phyloP scores from a whole-genome alignment of 2,888 invertebrate genomes.

The Boloria euphrosyne region DNA sequence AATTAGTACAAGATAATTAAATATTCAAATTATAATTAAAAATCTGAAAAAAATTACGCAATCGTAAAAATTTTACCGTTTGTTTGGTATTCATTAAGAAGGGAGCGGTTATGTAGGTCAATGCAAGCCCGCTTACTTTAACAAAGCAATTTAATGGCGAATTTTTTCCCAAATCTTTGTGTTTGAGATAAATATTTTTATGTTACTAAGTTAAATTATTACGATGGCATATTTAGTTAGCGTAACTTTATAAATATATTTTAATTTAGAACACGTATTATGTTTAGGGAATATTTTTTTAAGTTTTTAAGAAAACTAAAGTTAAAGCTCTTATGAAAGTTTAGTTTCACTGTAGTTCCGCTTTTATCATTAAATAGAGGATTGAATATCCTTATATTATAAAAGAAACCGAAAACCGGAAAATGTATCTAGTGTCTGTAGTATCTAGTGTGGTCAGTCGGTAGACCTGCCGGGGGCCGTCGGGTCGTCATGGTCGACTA shows the following conservation, averaged over 20 bases:
- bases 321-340: background rate
- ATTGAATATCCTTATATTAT: no score
- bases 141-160: constrained; percentile 28
- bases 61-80: constrained; percentile 45
- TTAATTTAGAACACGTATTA: background rate
- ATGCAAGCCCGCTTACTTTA: constrained; percentile 28
- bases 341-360: no score
- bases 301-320: background rate
- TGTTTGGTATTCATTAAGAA: constrained; percentile 51
- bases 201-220: constrained; percentile 1
- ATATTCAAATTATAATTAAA: constrained; percentile 22
- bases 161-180: constrained; percentile 22
- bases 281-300: background rate
- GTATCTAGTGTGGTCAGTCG: no score
- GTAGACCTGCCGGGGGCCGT: no score
- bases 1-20: background rate
- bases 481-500: no score
- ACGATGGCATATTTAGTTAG: background rate
- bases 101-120: constrained; percentile 36
- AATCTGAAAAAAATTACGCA: constrained; percentile 22
- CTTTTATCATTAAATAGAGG: no score
- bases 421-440: no score
- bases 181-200: constrained; percentile 19
- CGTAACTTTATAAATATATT: background rate
- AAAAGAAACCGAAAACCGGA: no score